Base-by-base conservation (phyloP, 1,140 invertebrate genomes). In the Charaxes varanes region DNA sequence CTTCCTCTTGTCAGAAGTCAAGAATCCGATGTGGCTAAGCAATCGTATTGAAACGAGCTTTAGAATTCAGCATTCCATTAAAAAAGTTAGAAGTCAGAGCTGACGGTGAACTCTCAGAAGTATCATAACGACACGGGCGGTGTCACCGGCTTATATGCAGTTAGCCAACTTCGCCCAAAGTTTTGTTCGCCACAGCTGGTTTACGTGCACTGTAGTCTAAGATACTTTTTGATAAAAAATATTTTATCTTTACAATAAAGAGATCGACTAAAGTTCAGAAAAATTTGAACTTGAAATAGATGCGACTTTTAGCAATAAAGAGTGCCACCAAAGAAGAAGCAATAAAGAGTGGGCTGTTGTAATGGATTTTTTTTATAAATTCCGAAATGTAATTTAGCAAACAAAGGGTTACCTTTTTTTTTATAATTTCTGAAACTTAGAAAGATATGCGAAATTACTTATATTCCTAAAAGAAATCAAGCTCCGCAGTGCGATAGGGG, bases 401-500 rank as follows among this genome's bases (percentile, higher is more conserved):
- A n/a, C n/a, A n/a, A n/a, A n/a, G n/a, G n/a, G n/a, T n/a, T n/a
- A n/a, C n/a, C n/a, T n/a, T n/a, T n/a, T 28, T 15, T 10, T 4
- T 15, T 1, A 2, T 11, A 4, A 12, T 11, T 12, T 8, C 1
- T 5, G 3, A 26, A 26, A 2, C 5, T 26, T 6, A 12, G 3
- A 3, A 10, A 12, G 13, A 12, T 8, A 22, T 22, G 6, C 21
- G 21, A 3, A 22, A 2, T 22, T 8, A 8, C n/a, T n/a, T 3
- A 1, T 23, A 23, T 23, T 8, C 6, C 22, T 6, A 4, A 2
- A 4, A 6, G 10, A 8, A 23, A 1, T n/a, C n/a, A n/a, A n/a
- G n/a, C n/a, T n/a, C 38, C 4, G 18, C 17, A 43, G 33, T 44
- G 33, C 33, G 33, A 27, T 14, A 11, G 6, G 15, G 18, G 27